Evolutionary conservation across 2,888 invertebrate species (phyloP).

Genomic region (Thelaira solivaga): DNA sequence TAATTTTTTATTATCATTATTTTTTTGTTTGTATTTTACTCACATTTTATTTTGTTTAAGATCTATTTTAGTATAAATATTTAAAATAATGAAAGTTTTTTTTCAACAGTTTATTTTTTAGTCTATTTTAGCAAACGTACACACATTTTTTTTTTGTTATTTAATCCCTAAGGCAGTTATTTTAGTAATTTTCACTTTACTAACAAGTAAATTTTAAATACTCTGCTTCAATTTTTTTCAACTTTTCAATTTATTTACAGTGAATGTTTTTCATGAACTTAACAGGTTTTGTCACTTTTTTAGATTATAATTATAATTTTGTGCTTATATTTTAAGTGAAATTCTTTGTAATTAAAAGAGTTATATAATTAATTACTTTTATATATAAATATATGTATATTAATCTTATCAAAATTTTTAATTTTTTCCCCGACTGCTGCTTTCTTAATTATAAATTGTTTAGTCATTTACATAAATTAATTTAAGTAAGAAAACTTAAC

Average conservation of each 20-base stretch:
- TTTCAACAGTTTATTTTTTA: neutral
- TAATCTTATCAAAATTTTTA: slow-evolving; percentile 26
- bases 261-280: too few relatives aligned
- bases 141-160: slow-evolving; percentile 39
- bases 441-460: slow-evolving; percentile 19
- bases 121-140: slow-evolving; percentile 3
- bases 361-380: neutral
- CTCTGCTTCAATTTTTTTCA: neutral
- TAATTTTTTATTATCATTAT: neutral
- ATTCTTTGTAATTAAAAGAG: slow-evolving; percentile 55
- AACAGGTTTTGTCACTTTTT: too few relatives aligned
- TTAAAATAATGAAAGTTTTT: neutral
- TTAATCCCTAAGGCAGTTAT: slow-evolving; percentile 50
- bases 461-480: neutral
- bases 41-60: neutral
- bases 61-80: neutral
- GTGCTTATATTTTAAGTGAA: slow-evolving; percentile 28
- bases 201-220: neutral
- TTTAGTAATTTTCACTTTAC: slow-evolving; percentile 20
- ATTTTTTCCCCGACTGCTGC: slow-evolving; percentile 6
- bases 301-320: neutral
- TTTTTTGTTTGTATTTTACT: neutral
- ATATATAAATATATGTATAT: slow-evolving; percentile 9
- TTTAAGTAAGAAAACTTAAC: slow-evolving; percentile 38
- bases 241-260: neutral